phyloP scores from a whole-genome alignment of 2,888 invertebrate species.

The Amphipyra tragopoginis region DNA sequence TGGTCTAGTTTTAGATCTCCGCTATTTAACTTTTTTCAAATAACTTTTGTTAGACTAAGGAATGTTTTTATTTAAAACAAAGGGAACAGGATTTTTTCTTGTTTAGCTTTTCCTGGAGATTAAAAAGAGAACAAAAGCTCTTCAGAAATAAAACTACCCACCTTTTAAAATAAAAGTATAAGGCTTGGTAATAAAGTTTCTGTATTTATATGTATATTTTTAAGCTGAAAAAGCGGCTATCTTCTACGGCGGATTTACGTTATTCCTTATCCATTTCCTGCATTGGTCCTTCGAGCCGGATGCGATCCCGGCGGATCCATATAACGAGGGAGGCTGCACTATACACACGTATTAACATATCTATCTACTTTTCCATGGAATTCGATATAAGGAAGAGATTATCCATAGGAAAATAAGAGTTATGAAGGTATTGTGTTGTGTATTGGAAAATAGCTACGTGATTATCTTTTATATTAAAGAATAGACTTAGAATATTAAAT shows the following conservation, averaged over 20 bases:
- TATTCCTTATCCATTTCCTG: slow-evolving; percentile 80
- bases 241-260: slow-evolving; percentile 62
- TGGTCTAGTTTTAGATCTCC: slow-evolving; percentile 77
- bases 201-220: slow-evolving; percentile 1
- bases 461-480: slow-evolving; percentile 2
- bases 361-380: slow-evolving; percentile 45
- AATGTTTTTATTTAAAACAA: slow-evolving; percentile 48
- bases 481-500: background rate
- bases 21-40: slow-evolving; percentile 44
- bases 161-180: slow-evolving; percentile 3
- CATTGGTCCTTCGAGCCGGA: slow-evolving; percentile 81
- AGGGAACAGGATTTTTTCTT: slow-evolving; percentile 29
- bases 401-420: slow-evolving; percentile 32
- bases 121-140: slow-evolving; percentile 25
- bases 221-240: slow-evolving; percentile 30
- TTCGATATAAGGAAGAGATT: slow-evolving; percentile 33
- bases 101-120: slow-evolving; percentile 26
- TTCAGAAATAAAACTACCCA: slow-evolving; percentile 10
- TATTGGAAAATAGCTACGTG: background rate
- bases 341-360: slow-evolving; percentile 52
- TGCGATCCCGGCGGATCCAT: slow-evolving; percentile 75
- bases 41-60: slow-evolving; percentile 34
- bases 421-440: slow-evolving; percentile 17
- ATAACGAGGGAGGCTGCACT: slow-evolving; percentile 79
- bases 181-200: background rate